Conservation (phyloP, 2,888 invertebrate genomes). For the Serripes groenlandicus region DNA sequence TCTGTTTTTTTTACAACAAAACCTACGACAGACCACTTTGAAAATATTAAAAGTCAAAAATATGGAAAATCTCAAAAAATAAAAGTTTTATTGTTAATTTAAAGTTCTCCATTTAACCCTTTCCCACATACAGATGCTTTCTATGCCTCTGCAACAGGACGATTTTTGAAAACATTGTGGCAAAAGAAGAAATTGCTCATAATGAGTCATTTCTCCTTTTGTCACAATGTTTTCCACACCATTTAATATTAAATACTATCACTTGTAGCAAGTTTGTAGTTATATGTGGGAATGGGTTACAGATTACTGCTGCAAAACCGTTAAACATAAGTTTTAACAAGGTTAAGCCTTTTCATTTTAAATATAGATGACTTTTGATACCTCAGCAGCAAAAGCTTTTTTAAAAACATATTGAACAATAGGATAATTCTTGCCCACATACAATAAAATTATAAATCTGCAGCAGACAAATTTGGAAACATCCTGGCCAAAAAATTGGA, state of each 20-base stretch:
- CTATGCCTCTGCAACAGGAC: background rate
- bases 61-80: background rate
- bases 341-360: background rate
- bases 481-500: too few relatives aligned
- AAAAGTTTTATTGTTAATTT: too few relatives aligned
- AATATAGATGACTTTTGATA: background rate
- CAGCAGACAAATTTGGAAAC: too few relatives aligned
- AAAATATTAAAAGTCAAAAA: background rate
- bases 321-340: background rate
- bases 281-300: background rate
- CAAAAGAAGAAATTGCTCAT: background rate
- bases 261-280: background rate
- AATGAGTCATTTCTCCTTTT: background rate
- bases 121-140: background rate
- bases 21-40: background rate
- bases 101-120: too few relatives aligned
- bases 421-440: too few relatives aligned
- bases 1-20: background rate
- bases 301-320: background rate
- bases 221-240: background rate
- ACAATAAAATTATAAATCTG: too few relatives aligned
- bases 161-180: background rate
- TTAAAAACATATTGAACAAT: too few relatives aligned
- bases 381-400: background rate
- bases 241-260: background rate